Conservation (phyloP, 2,113 vertebrate genomes). For the Labeo catla region DNA sequence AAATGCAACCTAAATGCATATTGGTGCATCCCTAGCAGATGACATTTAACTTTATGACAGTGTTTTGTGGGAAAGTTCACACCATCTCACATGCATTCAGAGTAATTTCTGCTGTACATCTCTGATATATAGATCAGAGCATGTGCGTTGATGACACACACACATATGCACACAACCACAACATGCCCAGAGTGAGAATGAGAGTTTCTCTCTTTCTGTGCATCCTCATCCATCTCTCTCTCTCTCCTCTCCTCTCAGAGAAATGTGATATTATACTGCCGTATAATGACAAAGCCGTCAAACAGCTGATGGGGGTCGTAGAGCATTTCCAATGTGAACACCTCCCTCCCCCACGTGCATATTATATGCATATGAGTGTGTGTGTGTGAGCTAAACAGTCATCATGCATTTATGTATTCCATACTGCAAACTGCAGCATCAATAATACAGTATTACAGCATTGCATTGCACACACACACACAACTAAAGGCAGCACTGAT, state of each 20-base stretch:
- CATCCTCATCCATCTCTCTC: background rate
- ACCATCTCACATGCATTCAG: background rate
- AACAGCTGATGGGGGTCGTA: conserved; percentile 63
- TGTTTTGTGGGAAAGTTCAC: background rate
- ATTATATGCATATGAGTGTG: conserved; percentile 55
- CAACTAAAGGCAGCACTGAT: conserved; percentile 59
- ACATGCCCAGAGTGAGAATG: background rate
- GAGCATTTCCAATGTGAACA: conserved; percentile 49
- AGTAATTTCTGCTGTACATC: background rate
- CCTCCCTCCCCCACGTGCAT: conserved; percentile 66
- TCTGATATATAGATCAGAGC: background rate
- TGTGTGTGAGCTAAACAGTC: background rate
- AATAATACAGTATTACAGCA: conserved; percentile 43
- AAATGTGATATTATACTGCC: background rate
- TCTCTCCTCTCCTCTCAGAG: background rate
- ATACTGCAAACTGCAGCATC: conserved; percentile 19
- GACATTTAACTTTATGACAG: background rate
- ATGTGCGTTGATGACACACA: too few species aligned
- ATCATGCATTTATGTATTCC: conserved; percentile 42
- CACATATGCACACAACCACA: too few species aligned
- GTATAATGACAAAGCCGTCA: conserved; percentile 72
- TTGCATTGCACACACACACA: conserved; percentile 53
- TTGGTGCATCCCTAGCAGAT: background rate
- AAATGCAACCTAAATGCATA: too few species aligned
- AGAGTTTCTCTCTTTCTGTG: background rate